Evolutionary conservation across 2,797 vertebrate species (phyloP).

Genomic region (Anas capensis): DNA sequence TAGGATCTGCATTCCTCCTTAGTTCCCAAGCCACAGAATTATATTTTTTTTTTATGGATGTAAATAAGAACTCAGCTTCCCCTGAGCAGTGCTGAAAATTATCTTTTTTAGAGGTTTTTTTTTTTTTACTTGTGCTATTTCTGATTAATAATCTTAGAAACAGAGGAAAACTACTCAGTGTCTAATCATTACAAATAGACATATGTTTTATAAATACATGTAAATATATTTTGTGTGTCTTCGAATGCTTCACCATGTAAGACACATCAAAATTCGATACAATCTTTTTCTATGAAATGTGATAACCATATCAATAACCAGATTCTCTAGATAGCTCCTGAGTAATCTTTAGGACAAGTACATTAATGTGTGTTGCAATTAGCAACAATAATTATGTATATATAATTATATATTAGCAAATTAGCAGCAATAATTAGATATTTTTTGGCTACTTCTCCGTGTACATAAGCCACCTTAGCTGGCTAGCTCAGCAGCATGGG

Average conservation of each 20-base stretch:
- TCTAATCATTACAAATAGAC: neutral
- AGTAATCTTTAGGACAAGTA: neutral
- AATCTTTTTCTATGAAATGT: neutral
- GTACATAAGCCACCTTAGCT: neutral
- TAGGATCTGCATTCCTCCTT: neutral
- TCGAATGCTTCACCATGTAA: neutral
- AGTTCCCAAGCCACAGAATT: neutral
- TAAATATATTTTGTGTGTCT: neutral
- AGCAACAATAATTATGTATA: no score
- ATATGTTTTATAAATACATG: neutral
- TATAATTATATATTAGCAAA: no score
- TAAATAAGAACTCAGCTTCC: neutral
- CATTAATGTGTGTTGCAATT: neutral
- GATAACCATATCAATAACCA: neutral
- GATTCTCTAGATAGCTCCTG: neutral
- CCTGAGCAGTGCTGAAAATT: neutral
- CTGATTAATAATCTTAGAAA: neutral
- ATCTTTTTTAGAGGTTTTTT: neutral
- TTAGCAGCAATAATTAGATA: no score
- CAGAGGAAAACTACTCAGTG: neutral
- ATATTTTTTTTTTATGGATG: neutral
- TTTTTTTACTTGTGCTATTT: neutral
- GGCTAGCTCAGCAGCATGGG: neutral
- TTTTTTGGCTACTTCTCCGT: neutral
- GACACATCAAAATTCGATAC: neutral